Percentiles rank a stretch among this genome's conserved stretches.
Evolutionary conservation across 2,113 vertebrate genomes (phyloP).

Genomic region (Pontoporia blainvillei): DNA sequence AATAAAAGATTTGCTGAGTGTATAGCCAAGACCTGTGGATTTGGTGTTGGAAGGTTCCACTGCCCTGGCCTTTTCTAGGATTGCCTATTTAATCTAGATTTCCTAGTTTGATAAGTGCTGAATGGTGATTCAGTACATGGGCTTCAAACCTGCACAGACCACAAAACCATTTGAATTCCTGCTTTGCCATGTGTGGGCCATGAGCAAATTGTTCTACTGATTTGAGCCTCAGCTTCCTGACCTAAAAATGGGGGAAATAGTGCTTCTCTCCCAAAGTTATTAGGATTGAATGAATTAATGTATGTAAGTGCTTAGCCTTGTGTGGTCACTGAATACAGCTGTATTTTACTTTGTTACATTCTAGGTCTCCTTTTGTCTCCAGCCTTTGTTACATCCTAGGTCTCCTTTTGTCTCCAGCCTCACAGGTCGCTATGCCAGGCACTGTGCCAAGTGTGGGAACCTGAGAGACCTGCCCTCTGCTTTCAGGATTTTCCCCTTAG

Average conservation of each 20-base stretch:
- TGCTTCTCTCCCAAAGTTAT: neutral
- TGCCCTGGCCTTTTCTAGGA: neutral
- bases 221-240: slow-evolving; percentile 11
- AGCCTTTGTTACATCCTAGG: neutral
- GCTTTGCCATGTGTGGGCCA: neutral
- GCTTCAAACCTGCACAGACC: neutral
- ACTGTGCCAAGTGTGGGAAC: neutral
- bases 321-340: neutral
- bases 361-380: neutral
- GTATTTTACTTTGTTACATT: neutral
- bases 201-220: neutral
- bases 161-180: neutral
- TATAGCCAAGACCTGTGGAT: neutral
- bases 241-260: neutral
- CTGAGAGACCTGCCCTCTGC: neutral
- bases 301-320: neutral
- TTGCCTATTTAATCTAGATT: neutral
- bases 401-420: neutral
- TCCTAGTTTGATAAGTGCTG: neutral
- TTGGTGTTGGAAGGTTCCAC: neutral
- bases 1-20: neutral
- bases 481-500: neutral
- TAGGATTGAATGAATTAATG: neutral
- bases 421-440: neutral
- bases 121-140: neutral